A percentile compares a stretch with the other conserved stretches of the same genome.
phyloP scores from a whole-genome alignment of 2,888 invertebrate genomes.

The Andricus quercusramuli region DNA sequence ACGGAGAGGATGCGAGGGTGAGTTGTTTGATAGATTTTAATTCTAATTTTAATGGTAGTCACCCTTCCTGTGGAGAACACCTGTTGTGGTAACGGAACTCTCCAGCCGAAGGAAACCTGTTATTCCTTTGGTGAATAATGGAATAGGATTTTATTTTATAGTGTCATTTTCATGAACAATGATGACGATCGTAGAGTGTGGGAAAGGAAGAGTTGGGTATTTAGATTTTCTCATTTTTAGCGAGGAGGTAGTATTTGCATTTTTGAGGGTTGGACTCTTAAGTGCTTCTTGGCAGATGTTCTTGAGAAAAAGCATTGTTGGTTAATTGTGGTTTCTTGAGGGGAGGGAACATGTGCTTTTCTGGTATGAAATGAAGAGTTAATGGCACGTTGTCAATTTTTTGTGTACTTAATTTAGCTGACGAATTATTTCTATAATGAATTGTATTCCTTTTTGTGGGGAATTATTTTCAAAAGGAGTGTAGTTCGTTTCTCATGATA shows the following conservation, averaged over 20 bases:
- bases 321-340: constrained; percentile 29
- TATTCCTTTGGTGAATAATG: constrained; percentile 19
- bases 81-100: not conserved
- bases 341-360: not conserved
- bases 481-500: not conserved
- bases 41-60: not conserved
- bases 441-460: not conserved
- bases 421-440: not conserved
- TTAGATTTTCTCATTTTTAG: constrained; percentile 41
- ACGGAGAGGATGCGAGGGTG: constrained; percentile 72
- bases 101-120: not conserved
- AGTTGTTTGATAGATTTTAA: constrained; percentile 57
- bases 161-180: constrained; percentile 23
- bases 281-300: constrained; percentile 31
- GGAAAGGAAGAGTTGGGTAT: constrained; percentile 43
- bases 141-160: constrained; percentile 32
- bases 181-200: constrained; percentile 13
- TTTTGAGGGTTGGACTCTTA: constrained; percentile 11
- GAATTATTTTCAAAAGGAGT: not conserved
- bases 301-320: constrained; percentile 6
- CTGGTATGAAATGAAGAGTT: not conserved
- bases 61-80: constrained; percentile 5
- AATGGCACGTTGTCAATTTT: constrained; percentile 28
- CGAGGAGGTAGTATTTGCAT: constrained; percentile 18
- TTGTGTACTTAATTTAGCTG: constrained; percentile 41